phyloP scores from a whole-genome alignment of 1,140 invertebrate species.

The Sesamia nonagrioides region DNA sequence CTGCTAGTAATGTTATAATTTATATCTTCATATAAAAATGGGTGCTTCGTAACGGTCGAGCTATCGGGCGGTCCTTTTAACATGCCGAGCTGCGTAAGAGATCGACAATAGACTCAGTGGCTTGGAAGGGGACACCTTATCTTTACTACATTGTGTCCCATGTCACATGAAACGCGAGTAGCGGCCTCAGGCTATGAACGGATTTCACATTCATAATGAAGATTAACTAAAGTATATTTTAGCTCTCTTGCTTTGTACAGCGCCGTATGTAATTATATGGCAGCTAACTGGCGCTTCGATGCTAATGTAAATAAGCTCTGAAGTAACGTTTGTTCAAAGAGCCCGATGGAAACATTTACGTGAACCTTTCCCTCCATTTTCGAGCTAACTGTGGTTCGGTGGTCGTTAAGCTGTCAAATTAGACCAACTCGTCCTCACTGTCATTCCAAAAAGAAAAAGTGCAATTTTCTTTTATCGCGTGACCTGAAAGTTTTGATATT shows the following conservation, averaged over 20 bases:
- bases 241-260: conserved; percentile 56
- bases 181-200: conserved; percentile 75
- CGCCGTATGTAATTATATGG: conserved; percentile 48
- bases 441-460: conserved; percentile 73
- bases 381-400: conserved; percentile 63
- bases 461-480: conserved; percentile 78
- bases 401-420: conserved; percentile 77
- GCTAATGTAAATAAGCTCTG: conserved; percentile 59
- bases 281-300: conserved; percentile 50
- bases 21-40: conserved; percentile 53
- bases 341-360: conserved; percentile 60
- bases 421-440: conserved; percentile 68
- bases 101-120: conserved; percentile 83
- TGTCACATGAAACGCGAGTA: conserved; percentile 82
- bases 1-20: conserved; percentile 45
- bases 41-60: conserved; percentile 58
- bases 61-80: conserved; percentile 70
- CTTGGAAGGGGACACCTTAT: conserved; percentile 84
- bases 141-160: conserved; percentile 85
- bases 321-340: conserved; percentile 53
- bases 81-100: conserved; percentile 80
- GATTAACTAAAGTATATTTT: conserved; percentile 75
- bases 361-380: conserved; percentile 57
- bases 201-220: conserved; percentile 81
- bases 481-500: conserved; percentile 74